Percentiles rank a stretch among this genome's conserved stretches.
phyloP scores from a whole-genome alignment of 2,888 invertebrate species.

The Drosophila villosipedis region DNA sequence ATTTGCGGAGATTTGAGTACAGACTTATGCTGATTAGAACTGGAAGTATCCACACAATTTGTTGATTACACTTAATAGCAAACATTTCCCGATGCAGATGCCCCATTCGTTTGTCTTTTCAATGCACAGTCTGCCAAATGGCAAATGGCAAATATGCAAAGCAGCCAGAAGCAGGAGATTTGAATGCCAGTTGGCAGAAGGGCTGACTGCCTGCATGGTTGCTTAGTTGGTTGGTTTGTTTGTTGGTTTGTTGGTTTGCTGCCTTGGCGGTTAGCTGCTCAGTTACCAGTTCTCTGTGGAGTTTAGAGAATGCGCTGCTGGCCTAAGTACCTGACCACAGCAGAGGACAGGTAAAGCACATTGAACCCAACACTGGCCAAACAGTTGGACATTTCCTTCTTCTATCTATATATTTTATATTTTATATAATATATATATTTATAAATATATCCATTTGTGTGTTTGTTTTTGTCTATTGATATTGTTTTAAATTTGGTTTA shows the following conservation, averaged over 20 bases:
- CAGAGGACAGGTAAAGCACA: constrained; percentile 73
- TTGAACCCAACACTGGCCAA: constrained; percentile 68
- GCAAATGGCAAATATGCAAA: constrained; percentile 54
- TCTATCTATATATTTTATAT: neutral
- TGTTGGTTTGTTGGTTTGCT: constrained; percentile 14
- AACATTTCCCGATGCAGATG: constrained; percentile 22
- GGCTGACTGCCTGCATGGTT: constrained; percentile 42
- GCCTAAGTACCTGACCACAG: constrained; percentile 57
- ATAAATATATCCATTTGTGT: neutral
- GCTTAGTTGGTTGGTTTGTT: neutral
- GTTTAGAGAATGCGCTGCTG: constrained; percentile 30
- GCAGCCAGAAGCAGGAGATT: constrained; percentile 31
- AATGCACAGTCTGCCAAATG: constrained; percentile 9
- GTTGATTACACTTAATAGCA: constrained; percentile 30
- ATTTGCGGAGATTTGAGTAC: neutral
- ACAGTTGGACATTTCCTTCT: neutral
- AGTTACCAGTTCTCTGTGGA: constrained; percentile 52
- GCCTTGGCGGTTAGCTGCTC: constrained; percentile 19
- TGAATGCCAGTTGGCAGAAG: constrained; percentile 45
- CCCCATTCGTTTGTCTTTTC: constrained; percentile 14
- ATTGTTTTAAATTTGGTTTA: constrained; percentile 70
- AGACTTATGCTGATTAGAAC: constrained; percentile 13
- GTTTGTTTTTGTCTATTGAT: constrained; percentile 30
- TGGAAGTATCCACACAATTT: constrained; percentile 10
- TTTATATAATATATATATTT: neutral